Conservation (phyloP, 2,113 vertebrate genomes). For the Spea bombifrons region DNA sequence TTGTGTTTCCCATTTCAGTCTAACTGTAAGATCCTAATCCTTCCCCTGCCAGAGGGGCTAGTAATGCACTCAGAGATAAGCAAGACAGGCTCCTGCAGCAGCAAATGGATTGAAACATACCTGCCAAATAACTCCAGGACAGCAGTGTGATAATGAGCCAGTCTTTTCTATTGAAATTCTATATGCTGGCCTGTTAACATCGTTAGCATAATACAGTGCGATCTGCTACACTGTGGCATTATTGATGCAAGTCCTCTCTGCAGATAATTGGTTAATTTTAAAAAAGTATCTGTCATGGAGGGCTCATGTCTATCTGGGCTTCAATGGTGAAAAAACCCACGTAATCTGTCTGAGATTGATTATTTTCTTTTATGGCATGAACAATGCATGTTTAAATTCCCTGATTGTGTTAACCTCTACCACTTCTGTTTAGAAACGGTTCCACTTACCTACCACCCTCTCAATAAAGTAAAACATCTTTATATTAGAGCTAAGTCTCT, state of each 20-base stretch:
- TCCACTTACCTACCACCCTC: too few relatives aligned
- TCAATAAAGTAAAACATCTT: too few relatives aligned
- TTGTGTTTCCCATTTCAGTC: conserved; percentile 38
- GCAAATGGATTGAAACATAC: conserved; percentile 28
- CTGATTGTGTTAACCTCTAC: too few relatives aligned
- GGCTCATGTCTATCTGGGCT: too few relatives aligned
- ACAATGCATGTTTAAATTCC: too few relatives aligned
- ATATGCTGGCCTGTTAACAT: background rate
- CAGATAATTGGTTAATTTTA: background rate
- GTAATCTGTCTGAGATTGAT: too few relatives aligned
- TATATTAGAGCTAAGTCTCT: too few relatives aligned
- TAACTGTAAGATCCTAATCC: conserved; percentile 36
- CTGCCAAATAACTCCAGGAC: conserved; percentile 23
- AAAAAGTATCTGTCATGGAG: too few relatives aligned
- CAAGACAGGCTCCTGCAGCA: conserved; percentile 8
- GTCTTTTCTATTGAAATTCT: conserved; percentile 14
- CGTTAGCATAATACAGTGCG: background rate
- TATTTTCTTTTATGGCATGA: too few relatives aligned
- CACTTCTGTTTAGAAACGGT: too few relatives aligned
- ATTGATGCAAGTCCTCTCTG: background rate
- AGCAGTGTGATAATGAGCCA: conserved; percentile 18
- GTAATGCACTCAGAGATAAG: conserved; percentile 26
- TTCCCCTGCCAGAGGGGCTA: conserved; percentile 27
- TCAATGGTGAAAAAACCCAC: too few relatives aligned
- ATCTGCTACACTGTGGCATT: background rate